Conservation (phyloP, 2,797 vertebrate species). For the Oreochromis grahami region DNA sequence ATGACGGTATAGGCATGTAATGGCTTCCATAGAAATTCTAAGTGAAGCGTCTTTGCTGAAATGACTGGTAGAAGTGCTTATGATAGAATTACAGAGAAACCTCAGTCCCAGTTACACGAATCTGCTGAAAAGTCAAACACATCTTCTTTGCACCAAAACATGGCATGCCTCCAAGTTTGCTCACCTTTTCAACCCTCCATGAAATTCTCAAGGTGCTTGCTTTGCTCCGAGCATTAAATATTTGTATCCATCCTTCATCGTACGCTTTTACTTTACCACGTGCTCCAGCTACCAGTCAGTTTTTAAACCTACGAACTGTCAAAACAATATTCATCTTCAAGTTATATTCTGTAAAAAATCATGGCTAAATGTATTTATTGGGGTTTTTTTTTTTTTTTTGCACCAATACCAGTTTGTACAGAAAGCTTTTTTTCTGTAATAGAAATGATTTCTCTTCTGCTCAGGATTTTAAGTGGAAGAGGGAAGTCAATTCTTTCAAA, state of each 20-base stretch:
- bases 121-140: slow-evolving; percentile 14
- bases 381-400: accelerated
- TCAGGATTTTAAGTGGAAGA: background rate
- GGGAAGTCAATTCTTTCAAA: background rate
- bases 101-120: background rate
- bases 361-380: background rate
- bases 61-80: background rate
- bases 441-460: background rate
- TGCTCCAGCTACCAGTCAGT: background rate
- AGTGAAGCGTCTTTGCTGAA: slow-evolving; percentile 11
- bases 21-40: slow-evolving; percentile 16
- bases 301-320: background rate
- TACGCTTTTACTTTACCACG: background rate
- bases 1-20: background rate
- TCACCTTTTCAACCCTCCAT: slow-evolving; percentile 20
- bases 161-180: background rate
- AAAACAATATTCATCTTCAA: background rate
- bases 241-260: background rate
- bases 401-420: background rate
- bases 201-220: background rate
- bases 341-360: background rate
- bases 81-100: background rate
- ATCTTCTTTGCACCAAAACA: background rate
- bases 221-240: background rate
- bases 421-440: background rate